Base-by-base conservation (phyloP, 2,113 vertebrate species). In the Coptodon bakossiorum region DNA sequence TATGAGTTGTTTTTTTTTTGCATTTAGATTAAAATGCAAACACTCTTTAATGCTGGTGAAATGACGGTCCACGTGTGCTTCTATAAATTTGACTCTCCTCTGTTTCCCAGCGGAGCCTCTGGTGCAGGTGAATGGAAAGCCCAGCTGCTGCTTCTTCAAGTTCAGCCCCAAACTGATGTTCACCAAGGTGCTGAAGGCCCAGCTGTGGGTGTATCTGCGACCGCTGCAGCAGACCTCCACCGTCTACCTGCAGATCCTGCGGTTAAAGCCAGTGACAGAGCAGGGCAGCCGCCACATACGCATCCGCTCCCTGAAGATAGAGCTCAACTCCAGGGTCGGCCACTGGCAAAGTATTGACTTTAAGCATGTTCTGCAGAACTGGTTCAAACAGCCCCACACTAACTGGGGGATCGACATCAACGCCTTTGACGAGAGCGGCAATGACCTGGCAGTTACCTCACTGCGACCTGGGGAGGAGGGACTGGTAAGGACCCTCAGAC, bases 261-360 rank as follows among this genome's bases (percentile, higher is more conserved):
- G 98, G 31, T 97, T 99, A 86, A 99, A 99, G 95, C 98, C 98
- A 9, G 96, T 99, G 86, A 98, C 97, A 6, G 98, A 98, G 80
- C 97, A 98, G 85, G 98, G 98, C 90, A 98, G 97, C 53, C 97
- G 98, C 76, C 98, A 99, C 96, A 99, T 98, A 93, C 98, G 98
- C 73, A 99, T 99, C 95, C 98, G 98, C 84, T 99, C 98, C 11
- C 97, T 99, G 85, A 99, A 99, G 95, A 99, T 99, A 56, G 98
- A 99, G 95, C 97, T 99, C 88, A 98, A 97, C 91, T 99, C 98
- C 6, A 97, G 97, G 54, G 88, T 96, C 1, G 98, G 98, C 80
- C 98, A 99, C 96, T 99, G 98, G 98, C 98, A 99, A 96, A 99
- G 98, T 94, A 99, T 99, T 91, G 98, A 99, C 97, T 99, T 99